phyloP scores from a whole-genome alignment of 2,888 invertebrate genomes.

The Drosophila demipolita region DNA sequence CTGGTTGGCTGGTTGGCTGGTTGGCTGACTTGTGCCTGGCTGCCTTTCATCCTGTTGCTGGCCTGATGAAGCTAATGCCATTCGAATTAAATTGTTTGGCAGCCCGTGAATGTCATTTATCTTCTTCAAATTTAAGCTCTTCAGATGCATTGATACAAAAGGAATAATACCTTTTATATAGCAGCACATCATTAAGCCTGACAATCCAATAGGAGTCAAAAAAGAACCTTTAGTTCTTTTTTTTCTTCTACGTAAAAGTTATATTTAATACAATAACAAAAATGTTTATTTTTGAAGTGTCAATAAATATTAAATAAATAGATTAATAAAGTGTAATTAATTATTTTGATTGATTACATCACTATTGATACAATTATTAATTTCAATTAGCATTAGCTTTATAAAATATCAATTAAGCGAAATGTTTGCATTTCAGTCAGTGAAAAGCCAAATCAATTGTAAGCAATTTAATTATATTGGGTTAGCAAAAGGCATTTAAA shows the following conservation, averaged over 20 bases:
- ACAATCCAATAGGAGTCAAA: not conserved
- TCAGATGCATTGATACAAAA: slow-evolving; percentile 47
- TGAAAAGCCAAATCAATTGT: not conserved
- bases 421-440: not conserved
- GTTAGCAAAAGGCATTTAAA: not conserved
- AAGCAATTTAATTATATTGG: not conserved
- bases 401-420: not conserved
- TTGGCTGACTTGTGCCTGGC: not conserved
- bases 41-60: slow-evolving; percentile 15
- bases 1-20: not conserved
- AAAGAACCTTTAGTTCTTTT: not conserved
- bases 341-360: not conserved
- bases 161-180: slow-evolving; percentile 20
- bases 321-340: not conserved
- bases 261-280: not conserved
- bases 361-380: not conserved
- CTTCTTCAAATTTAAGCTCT: slow-evolving; percentile 65
- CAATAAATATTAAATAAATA: not conserved
- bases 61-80: slow-evolving; percentile 58
- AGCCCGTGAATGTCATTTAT: slow-evolving; percentile 64
- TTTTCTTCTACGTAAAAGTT: too few species aligned
- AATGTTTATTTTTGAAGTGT: not conserved
- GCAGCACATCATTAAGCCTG: slow-evolving; percentile 9
- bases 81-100: slow-evolving; percentile 62
- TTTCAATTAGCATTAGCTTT: not conserved